Percentiles rank a stretch among this genome's conserved stretches.
phyloP scores from a whole-genome alignment of 2,113 vertebrate species.

The Ictidomys tridecemlineatus region DNA sequence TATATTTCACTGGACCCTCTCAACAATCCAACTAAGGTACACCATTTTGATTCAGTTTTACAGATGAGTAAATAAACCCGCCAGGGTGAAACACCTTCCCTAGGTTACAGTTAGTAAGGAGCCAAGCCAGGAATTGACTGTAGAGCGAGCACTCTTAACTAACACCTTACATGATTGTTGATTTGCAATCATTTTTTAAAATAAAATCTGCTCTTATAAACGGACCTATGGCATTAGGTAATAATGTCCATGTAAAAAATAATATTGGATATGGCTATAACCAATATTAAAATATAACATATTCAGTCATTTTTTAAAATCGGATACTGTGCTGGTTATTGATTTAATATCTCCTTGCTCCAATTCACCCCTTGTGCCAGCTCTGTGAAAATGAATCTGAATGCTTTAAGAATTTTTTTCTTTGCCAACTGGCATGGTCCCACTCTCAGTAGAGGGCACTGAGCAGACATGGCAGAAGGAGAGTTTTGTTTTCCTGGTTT shows the following conservation, averaged over 20 bases:
- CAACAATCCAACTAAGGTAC: background rate
- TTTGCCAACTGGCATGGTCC: background rate
- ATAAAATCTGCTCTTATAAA: background rate
- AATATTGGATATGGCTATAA: background rate
- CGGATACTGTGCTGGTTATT: background rate
- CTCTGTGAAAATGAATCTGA: background rate
- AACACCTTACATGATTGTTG: background rate
- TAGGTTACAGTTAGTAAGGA: background rate
- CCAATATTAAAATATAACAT: slow-evolving; percentile 21
- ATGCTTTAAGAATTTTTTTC: background rate
- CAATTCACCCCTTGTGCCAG: background rate
- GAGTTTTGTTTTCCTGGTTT: background rate
- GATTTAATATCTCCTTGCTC: background rate
- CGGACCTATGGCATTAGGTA: background rate
- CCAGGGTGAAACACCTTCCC: background rate
- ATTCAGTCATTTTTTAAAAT: background rate
- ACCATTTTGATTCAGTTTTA: background rate
- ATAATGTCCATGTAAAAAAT: slow-evolving; percentile 5
- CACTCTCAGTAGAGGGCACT: background rate
- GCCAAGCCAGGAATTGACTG: background rate
- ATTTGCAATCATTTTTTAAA: slow-evolving; percentile 46
- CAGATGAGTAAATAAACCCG: background rate
- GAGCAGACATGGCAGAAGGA: background rate
- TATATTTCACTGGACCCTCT: background rate
- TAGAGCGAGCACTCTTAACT: background rate